Base-by-base conservation (phyloP, 2,888 invertebrate species). In the Chrysotoxum bicinctum region DNA sequence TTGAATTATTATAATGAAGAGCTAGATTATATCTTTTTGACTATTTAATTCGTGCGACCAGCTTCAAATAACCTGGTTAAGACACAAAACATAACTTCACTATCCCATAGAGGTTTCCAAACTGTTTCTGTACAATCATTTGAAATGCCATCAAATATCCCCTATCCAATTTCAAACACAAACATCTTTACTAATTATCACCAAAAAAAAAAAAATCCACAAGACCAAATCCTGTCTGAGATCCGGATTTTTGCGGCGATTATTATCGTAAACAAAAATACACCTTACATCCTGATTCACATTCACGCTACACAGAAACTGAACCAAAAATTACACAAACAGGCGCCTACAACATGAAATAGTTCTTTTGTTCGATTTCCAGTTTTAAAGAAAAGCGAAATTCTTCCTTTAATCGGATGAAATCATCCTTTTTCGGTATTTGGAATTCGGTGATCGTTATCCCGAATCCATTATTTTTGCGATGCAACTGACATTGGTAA, bases 231-330 rank as follows among this genome's bases (percentile, higher is more conserved):
- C 54, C 80, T 19, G 72, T 80, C 80, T 85, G 76, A 58, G 76
- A 68, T 68, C 16, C 16, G 68, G 70, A 70, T 80, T 76, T 50
- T 60, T 84, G 84, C 84, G 76, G 76, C 30, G 81, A 81, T 85
- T 72, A 81, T 77, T 85, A 85, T 85, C 81, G 62, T 56, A 85
- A 81, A 85, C 85, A 85, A 77, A 85, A 62, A 73, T 81, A 81
- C 85, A 85, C 85, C 85, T 85, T 73, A 77, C 85, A 69, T 84
- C 79, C 85, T 73, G 72, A 69, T 66, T 35, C 48, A 10, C 3
- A 30, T 32, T 64, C 45, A 26, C 1, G 19, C 21, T 45, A 21
- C 21, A 66, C 8, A 1, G 4, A 50, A 50, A 50, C 21, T 60
- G 43, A 60, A 26, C 43, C 16, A n/a, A 35, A 68, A 73, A 50